phyloP scores from a whole-genome alignment of 92 coral and sea anemone genomes.

The Meandrina meandrites region DNA sequence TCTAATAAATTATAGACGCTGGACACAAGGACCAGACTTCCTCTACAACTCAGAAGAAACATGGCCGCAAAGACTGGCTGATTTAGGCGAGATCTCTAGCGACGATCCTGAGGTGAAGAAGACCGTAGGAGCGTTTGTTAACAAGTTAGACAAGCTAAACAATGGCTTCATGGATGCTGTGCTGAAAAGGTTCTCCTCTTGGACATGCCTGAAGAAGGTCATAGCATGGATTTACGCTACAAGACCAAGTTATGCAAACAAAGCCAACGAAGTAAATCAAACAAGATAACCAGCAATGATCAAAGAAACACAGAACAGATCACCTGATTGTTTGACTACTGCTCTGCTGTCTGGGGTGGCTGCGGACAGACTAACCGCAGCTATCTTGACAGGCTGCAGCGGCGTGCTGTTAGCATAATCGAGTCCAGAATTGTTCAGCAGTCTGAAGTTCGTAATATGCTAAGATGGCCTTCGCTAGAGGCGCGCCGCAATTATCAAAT shows the following conservation, averaged over 20 bases:
- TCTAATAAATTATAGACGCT: neutral
- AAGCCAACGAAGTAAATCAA: neutral
- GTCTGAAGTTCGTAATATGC: no score
- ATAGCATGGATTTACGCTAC: conserved; percentile 58
- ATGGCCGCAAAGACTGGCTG: no score
- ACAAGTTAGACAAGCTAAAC: neutral
- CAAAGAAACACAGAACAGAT: neutral
- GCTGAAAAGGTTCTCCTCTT: conserved; percentile 44
- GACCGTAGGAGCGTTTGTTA: neutral
- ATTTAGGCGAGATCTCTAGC: neutral
- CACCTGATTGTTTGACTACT: no score
- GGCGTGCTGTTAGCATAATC: no score
- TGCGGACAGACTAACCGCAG: no score
- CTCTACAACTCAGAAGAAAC: neutral
- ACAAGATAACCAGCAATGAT: neutral
- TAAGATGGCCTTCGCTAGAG: no score
- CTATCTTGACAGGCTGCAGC: no score
- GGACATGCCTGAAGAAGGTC: conserved; percentile 42
- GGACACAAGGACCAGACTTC: conserved; percentile 40
- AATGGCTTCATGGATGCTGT: no score
- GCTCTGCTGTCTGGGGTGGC: no score
- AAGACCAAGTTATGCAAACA: conserved; percentile 4
- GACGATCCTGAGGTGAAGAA: conserved; percentile 38
- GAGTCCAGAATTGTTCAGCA: no score
- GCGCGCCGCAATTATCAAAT: no score